These are phyloP conservation scores for Ellobium chinense DNA, from an alignment of 2,888 invertebrate genomes.

Conservation along the genomic window DNA sequence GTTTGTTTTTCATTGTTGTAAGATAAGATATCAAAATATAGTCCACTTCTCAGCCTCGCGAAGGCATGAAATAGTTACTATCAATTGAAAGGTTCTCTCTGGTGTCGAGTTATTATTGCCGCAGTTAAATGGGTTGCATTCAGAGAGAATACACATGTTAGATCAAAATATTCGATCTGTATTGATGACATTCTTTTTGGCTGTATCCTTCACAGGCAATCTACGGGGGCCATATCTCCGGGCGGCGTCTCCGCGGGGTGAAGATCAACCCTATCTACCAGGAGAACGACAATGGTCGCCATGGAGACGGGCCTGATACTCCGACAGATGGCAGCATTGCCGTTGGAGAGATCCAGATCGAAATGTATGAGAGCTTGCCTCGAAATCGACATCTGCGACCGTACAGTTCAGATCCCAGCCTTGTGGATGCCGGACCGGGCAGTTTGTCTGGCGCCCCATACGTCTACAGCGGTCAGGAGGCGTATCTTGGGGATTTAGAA, in stretches of 20 bases:
- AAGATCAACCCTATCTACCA: slow-evolving; percentile 70
- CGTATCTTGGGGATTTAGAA: no score
- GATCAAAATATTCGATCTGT: no score
- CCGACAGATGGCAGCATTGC: slow-evolving; percentile 48
- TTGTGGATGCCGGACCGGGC: not conserved
- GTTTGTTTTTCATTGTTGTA: no score
- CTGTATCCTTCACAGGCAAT: slow-evolving; percentile 63
- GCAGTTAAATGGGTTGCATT: no score
- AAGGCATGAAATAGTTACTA: no score
- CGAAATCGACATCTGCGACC: slow-evolving; percentile 17
- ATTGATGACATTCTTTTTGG: not conserved
- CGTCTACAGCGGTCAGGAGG: not conserved
- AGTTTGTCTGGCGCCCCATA: not conserved
- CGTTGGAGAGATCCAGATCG: slow-evolving; percentile 52
- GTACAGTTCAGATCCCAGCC: slow-evolving; percentile 12
- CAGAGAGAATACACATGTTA: no score
- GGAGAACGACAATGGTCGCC: slow-evolving; percentile 48
- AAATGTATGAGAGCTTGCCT: slow-evolving; percentile 54
- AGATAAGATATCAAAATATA: no score
- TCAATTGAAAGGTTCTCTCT: no score
- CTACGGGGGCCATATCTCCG: slow-evolving; percentile 63
- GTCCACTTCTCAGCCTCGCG: no score
- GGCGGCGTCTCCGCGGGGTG: slow-evolving; percentile 57
- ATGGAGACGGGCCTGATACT: slow-evolving; percentile 20
- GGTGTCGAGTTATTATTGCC: no score